Percentiles rank a stretch among this genome's conserved stretches.
phyloP scores from a whole-genome alignment of 1,140 invertebrate genomes.

The Venturia canescens region DNA sequence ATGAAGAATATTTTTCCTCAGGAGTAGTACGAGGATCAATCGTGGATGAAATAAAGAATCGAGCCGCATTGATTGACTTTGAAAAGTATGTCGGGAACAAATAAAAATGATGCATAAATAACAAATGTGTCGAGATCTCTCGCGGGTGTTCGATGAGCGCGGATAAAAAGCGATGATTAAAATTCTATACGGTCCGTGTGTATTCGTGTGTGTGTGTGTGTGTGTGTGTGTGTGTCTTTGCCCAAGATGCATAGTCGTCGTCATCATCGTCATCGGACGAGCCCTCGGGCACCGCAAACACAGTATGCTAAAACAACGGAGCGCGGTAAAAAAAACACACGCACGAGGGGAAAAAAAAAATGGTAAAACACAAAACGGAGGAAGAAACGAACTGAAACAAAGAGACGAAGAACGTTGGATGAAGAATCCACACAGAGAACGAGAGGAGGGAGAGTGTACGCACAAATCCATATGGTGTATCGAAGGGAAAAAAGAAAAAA shows the following conservation, averaged over 20 bases:
- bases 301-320: constrained; percentile 39
- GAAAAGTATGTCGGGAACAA: not conserved
- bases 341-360: constrained; percentile 31
- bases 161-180: constrained; percentile 40
- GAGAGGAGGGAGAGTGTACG: not conserved
- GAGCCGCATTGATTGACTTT: too few relatives aligned
- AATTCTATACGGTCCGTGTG: constrained; percentile 33
- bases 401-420: constrained; percentile 49
- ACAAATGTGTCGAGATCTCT: not conserved
- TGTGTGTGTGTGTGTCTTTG: constrained; percentile 16
- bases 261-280: constrained; percentile 39
- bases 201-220: not conserved
- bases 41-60: too few relatives aligned
- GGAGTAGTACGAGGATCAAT: too few relatives aligned
- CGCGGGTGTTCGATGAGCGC: constrained; percentile 16
- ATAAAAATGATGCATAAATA: not conserved
- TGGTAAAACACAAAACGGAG: constrained; percentile 55
- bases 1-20: too few relatives aligned
- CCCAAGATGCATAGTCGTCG: constrained; percentile 10
- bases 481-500: constrained; percentile 48
- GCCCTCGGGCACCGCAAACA: constrained; percentile 39
- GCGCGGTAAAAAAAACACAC: constrained; percentile 46
- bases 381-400: constrained; percentile 50
- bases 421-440: constrained; percentile 53
- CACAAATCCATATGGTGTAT: constrained; percentile 33